A percentile compares a stretch with the other conserved stretches of the same genome.
These are phyloP conservation scores for Zalophus californianus DNA, from an alignment of 2,797 vertebrate species.

Conservation along the genomic window DNA sequence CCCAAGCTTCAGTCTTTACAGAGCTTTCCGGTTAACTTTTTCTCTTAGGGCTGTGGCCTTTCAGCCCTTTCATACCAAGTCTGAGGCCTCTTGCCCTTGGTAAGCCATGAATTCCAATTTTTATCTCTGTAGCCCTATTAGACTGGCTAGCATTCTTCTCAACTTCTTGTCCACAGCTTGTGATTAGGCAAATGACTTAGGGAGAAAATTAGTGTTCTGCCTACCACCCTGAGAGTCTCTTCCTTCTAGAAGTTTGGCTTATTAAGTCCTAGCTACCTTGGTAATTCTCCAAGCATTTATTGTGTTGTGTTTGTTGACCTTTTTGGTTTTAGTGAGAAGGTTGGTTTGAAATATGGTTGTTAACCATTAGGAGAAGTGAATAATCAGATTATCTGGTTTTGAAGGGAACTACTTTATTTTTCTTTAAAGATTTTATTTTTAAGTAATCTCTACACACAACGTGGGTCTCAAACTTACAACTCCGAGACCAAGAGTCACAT, in stretches of 20 bases:
- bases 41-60: neutral
- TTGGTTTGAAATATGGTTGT: neutral
- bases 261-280: neutral
- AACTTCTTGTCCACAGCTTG: neutral
- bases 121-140: neutral
- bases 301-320: neutral
- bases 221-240: neutral
- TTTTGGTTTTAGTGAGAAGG: neutral
- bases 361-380: neutral
- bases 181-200: neutral
- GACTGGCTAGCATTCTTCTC: neutral
- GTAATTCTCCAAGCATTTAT: neutral
- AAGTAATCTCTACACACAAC: no score
- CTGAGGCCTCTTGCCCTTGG: neutral
- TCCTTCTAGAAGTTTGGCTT: neutral
- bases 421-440: neutral
- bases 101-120: neutral
- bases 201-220: neutral
- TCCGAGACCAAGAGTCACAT: no score
- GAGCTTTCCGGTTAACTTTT: neutral
- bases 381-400: neutral
- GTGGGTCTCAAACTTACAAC: no score
- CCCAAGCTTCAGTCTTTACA: neutral
- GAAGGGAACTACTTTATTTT: neutral
- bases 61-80: neutral